These are phyloP conservation scores for Acanthopagrus latus DNA, from an alignment of 2,797 vertebrate genomes.

Conservation along the genomic window DNA sequence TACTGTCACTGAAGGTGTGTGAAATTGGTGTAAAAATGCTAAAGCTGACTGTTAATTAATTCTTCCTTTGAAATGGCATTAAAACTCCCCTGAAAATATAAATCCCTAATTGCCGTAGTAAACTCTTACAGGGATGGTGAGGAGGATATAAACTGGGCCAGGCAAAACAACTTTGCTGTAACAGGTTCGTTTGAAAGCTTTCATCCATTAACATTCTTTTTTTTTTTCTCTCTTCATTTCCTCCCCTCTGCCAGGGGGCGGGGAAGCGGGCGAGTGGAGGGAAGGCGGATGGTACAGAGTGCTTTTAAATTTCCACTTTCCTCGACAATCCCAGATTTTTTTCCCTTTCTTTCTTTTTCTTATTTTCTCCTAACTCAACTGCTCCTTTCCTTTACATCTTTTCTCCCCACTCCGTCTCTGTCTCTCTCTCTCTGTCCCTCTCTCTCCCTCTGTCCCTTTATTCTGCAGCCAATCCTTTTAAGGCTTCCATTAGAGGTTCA, in stretches of 20 bases:
- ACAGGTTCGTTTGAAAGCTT: constrained; percentile 67
- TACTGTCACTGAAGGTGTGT: constrained; percentile 77
- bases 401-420: constrained; percentile 29
- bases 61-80: constrained; percentile 81
- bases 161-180: constrained; percentile 70
- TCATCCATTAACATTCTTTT: constrained; percentile 56
- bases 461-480: constrained; percentile 56
- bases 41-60: constrained; percentile 79
- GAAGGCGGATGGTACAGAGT: constrained; percentile 26
- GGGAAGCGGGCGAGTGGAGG: constrained; percentile 27
- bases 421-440: constrained; percentile 5
- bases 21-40: constrained; percentile 79
- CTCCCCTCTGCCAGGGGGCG: constrained; percentile 43
- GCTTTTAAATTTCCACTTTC: constrained; percentile 42
- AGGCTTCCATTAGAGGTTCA: constrained; percentile 37
- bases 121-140: constrained; percentile 67
- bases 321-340: constrained; percentile 10
- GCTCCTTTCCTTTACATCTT: constrained; percentile 67
- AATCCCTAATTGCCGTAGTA: constrained; percentile 75
- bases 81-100: constrained; percentile 78
- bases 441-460: constrained; percentile 37
- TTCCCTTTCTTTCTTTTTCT: neutral
- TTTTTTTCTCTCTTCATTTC: constrained; percentile 27
- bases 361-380: constrained; percentile 1
- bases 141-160: constrained; percentile 60